Evolutionary conservation across 2,888 invertebrate species (phyloP), one percentile per base, ranked within the genome.

Genomic region (Automeris io): DNA sequence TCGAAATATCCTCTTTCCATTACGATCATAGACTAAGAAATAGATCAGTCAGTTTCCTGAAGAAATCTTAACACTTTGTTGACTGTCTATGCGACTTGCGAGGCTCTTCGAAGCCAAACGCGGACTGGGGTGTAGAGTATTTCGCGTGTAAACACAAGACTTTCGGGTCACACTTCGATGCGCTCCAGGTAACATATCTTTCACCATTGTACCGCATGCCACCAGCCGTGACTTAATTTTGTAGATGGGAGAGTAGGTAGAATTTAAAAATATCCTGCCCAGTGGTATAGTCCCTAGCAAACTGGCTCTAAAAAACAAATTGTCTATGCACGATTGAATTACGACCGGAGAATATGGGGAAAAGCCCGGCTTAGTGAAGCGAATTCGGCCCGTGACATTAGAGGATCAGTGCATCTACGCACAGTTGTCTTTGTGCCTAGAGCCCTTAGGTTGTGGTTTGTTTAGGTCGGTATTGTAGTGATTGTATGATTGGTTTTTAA

Each of bases 141-240:
- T 85, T 80, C 75, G 83, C 83, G 78, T 79, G 80, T 81, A 80
- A 80, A 83, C 85, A 75, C 70, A 69, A 77, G 75, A 81, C 86
- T 85, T 85, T 85, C 85, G 83, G 85, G 83, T 85, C 80, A 83
- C 82, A 78, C 70, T 67, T 81, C 83, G 86, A 82, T 86, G 81
- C 86, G 73, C 86, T 79, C 76, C 83, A 86, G 77, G 83, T 74
- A 78, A 83, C 76, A 78, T 83, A 77, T 86, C 86, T 86, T 86
- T 86, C 86, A 86, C 86, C 85, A 86, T 86, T 86, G 86, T 85
- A 70, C 80, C 79, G 72, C 76, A 77, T 77, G 80, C 78, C 70
- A 60, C 58, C 57, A 61, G 55, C 61, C 67, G 67, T 70, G 70
- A 72, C 67, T 60, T 62, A 49, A 40, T 49, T 42, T 42, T 48